phyloP scores from a whole-genome alignment of 2,113 vertebrate species.

The Hippocampus mohnikei region DNA sequence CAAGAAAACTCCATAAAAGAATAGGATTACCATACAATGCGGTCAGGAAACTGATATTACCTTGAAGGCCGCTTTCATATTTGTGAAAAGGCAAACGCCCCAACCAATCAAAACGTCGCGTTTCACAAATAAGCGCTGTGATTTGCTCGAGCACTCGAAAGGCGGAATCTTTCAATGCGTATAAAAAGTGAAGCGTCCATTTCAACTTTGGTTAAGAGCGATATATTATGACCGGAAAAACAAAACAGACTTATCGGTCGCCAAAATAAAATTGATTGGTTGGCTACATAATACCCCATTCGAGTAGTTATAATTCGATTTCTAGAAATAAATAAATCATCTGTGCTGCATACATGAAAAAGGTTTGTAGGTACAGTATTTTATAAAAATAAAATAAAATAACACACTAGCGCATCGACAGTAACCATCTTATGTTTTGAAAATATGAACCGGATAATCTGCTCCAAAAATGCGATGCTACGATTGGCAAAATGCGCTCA shows the following conservation, averaged over 20 bases:
- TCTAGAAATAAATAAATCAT: background rate
- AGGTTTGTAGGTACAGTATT: too few relatives aligned
- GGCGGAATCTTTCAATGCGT: conserved; percentile 59
- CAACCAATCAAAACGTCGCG: conserved; percentile 26
- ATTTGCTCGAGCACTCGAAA: conserved; percentile 45
- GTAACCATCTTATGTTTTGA: conserved; percentile 12
- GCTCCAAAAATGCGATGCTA: background rate
- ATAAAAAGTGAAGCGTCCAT: conserved; percentile 6
- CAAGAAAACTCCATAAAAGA: background rate
- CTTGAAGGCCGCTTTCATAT: background rate
- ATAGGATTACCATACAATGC: too few relatives aligned
- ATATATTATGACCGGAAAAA: background rate
- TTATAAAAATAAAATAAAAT: background rate
- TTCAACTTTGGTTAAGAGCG: background rate
- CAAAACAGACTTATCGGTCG: background rate
- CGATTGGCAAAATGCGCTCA: conserved; percentile 19
- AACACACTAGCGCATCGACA: too few relatives aligned
- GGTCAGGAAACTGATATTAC: too few relatives aligned
- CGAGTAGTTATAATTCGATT: background rate
- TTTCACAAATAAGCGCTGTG: conserved; percentile 13
- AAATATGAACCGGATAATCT: conserved; percentile 19
- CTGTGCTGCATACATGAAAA: fast-evolving
- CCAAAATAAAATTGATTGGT: background rate
- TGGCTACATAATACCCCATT: background rate
- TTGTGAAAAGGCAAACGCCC: background rate